phyloP scores from a whole-genome alignment of 1,140 invertebrate genomes.

The Micrasema minimum region DNA sequence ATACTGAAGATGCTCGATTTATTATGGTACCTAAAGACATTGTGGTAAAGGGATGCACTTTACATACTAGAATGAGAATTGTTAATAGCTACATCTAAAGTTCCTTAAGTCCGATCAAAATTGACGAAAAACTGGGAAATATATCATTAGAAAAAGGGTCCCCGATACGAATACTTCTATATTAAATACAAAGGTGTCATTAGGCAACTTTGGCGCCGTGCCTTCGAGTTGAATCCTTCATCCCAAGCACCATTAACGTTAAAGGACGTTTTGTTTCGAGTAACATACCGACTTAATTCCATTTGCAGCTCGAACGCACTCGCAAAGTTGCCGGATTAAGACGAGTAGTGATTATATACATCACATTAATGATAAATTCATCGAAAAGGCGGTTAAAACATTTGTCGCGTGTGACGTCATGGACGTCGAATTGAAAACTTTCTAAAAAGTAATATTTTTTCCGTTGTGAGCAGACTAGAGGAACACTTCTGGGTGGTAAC shows the following conservation, averaged over 20 bases:
- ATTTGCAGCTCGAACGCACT: slow-evolving; percentile 15
- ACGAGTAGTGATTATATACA: slow-evolving; percentile 19
- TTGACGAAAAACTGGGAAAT: slow-evolving; percentile 31
- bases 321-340: slow-evolving; percentile 13
- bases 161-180: slow-evolving; percentile 31
- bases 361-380: slow-evolving; percentile 29
- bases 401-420: slow-evolving; percentile 5
- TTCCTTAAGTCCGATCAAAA: slow-evolving; percentile 17
- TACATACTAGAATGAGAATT: slow-evolving; percentile 9
- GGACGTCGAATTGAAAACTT: too few relatives aligned
- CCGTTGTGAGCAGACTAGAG: neutral
- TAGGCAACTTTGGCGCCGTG: neutral
- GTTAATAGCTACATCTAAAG: slow-evolving; percentile 1
- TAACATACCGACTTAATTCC: neutral
- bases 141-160: slow-evolving; percentile 24
- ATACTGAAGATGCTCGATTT: too few relatives aligned
- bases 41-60: neutral
- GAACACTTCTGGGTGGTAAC: slow-evolving; percentile 27
- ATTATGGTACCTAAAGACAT: neutral
- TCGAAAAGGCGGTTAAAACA: slow-evolving; percentile 25
- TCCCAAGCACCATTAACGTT: neutral
- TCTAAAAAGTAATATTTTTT: too few relatives aligned
- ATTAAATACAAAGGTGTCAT: slow-evolving; percentile 16
- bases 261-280: neutral
- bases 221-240: slow-evolving; percentile 9